phyloP scores from a whole-genome alignment of 2,797 vertebrate genomes.

The Crocodylus rhombifer region DNA sequence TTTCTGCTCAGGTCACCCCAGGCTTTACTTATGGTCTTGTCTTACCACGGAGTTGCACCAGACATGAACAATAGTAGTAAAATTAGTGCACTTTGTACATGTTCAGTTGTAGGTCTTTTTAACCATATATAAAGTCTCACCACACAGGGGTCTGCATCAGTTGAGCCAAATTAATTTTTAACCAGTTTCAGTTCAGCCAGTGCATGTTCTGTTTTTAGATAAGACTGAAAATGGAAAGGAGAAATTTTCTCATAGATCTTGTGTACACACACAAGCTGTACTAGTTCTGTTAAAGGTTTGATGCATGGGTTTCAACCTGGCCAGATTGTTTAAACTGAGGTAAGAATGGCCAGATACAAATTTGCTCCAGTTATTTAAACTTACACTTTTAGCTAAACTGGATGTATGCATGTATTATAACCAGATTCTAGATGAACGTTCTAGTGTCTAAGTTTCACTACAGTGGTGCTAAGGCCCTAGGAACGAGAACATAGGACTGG shows the following conservation, averaged over 20 bases:
- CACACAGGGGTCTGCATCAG: too few species aligned
- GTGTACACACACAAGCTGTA: background rate
- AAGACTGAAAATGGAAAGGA: too few species aligned
- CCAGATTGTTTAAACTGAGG: background rate
- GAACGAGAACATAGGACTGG: too few species aligned
- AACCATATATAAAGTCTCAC: background rate
- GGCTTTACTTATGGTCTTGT: background rate
- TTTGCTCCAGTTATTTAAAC: background rate
- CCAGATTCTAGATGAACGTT: background rate
- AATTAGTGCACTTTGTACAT: background rate
- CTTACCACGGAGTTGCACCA: background rate
- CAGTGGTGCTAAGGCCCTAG: too few species aligned
- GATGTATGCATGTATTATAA: too few species aligned
- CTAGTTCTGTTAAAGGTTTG: background rate
- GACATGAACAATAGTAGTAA: too few species aligned
- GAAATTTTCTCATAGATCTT: too few species aligned
- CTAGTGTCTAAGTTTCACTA: background rate
- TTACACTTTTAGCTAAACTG: background rate
- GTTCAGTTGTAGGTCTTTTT: background rate
- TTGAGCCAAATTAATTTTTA: too few species aligned
- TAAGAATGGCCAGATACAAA: fast-evolving
- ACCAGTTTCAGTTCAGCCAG: too few species aligned
- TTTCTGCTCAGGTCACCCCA: too few species aligned
- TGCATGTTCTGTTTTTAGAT: too few species aligned
- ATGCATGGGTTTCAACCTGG: background rate